Conservation (phyloP, 2,888 invertebrate genomes). For the Amblyteles armatorius region DNA sequence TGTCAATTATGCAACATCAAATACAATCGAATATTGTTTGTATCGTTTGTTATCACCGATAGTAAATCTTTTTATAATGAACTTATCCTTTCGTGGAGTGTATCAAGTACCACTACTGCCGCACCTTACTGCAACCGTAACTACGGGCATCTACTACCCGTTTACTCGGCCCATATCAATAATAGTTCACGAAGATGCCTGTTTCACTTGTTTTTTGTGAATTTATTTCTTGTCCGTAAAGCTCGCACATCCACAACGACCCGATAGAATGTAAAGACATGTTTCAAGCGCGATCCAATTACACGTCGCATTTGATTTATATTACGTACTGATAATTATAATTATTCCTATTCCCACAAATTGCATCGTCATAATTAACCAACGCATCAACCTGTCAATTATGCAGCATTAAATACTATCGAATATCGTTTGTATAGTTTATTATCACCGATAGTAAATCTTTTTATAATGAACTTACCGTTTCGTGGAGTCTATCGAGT, state of each 20-base stretch:
- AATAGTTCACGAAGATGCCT: background rate
- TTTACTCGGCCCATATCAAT: background rate
- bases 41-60: too few species aligned
- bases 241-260: background rate
- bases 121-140: background rate
- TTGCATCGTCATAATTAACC: too few species aligned
- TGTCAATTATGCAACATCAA: background rate
- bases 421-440: too few species aligned
- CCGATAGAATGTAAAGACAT: background rate
- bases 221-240: background rate
- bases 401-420: too few species aligned
- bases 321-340: background rate
- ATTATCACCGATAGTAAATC: too few species aligned
- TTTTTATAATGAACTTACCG: too few species aligned
- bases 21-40: too few species aligned
- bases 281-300: background rate
- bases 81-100: too few species aligned
- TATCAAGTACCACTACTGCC: conserved; percentile 34
- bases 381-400: background rate
- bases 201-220: background rate
- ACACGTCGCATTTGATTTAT: background rate
- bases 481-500: conserved; percentile 4
- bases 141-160: background rate
- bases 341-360: too few species aligned
- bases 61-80: too few species aligned